Percentiles rank a stretch among this genome's conserved stretches.
Conservation (phyloP, 2,888 invertebrate genomes). For the Agrochola lota region DNA sequence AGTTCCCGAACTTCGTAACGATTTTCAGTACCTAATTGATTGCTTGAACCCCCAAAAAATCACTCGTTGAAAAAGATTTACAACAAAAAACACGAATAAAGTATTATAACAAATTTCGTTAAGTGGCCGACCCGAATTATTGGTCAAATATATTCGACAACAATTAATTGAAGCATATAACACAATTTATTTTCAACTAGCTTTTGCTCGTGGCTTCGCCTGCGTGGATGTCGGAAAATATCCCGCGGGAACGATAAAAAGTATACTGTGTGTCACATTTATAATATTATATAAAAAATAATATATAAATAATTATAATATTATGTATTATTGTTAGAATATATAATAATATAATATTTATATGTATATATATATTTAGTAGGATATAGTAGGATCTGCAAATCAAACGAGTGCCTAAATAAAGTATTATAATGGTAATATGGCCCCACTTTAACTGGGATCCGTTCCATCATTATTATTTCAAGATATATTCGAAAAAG, state of each 20-base stretch:
- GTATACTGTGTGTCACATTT: too few relatives aligned
- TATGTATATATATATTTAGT: too few relatives aligned
- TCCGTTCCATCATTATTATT: constrained; percentile 75
- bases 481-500: constrained; percentile 72
- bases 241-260: too few relatives aligned
- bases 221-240: too few relatives aligned
- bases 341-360: too few relatives aligned
- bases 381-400: not conserved
- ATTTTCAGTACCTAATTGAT: constrained; percentile 14
- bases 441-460: constrained; percentile 55
- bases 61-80: constrained; percentile 25
- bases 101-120: constrained; percentile 32
- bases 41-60: not conserved
- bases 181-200: not conserved
- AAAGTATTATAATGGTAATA: constrained; percentile 56
- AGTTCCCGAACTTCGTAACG: not conserved
- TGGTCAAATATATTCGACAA: constrained; percentile 9
- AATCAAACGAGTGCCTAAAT: constrained; percentile 37
- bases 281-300: too few relatives aligned
- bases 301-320: too few relatives aligned
- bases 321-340: too few relatives aligned
- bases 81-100: constrained; percentile 25
- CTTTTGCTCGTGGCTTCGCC: too few relatives aligned
- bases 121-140: constrained; percentile 24
- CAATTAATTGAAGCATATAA: constrained; percentile 40